Percentiles rank a stretch among this genome's conserved stretches.
These are phyloP conservation scores for Streblospio benedicti DNA, from an alignment of 1,140 invertebrate genomes.

Conservation along the genomic window DNA sequence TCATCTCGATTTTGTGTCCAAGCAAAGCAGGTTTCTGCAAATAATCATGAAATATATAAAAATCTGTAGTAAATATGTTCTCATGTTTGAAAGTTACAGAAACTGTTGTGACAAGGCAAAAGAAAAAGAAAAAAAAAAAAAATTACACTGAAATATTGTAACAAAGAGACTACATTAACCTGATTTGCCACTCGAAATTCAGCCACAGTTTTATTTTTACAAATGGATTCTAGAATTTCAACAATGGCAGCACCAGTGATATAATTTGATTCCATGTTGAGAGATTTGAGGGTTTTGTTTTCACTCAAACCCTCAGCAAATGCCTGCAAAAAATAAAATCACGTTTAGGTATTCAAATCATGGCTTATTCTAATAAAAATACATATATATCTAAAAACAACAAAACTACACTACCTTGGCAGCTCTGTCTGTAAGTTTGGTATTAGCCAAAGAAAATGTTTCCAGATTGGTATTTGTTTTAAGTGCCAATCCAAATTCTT, in stretches of 20 bases:
- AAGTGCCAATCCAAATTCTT: slow-evolving; percentile 77
- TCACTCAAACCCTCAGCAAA: slow-evolving; percentile 75
- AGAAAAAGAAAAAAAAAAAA: not conserved
- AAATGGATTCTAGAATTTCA: slow-evolving; percentile 71
- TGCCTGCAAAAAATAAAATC: slow-evolving; percentile 46
- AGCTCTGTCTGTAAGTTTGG: slow-evolving; percentile 79
- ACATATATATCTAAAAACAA: not conserved
- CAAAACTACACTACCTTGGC: slow-evolving; percentile 52
- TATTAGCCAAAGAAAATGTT: slow-evolving; percentile 84
- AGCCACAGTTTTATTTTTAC: slow-evolving; percentile 75
- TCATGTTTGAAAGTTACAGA: not conserved
- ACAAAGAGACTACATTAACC: slow-evolving; percentile 52
- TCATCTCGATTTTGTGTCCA: slow-evolving; percentile 96
- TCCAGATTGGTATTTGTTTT: slow-evolving; percentile 84
- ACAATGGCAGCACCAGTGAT: slow-evolving; percentile 71
- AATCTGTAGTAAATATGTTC: not conserved
- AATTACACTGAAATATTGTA: not conserved
- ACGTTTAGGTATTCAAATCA: not conserved
- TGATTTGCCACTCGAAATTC: slow-evolving; percentile 93
- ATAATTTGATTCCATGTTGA: slow-evolving; percentile 96
- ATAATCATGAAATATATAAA: slow-evolving; percentile 17
- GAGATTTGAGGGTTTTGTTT: slow-evolving; percentile 75
- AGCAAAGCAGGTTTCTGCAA: slow-evolving; percentile 81
- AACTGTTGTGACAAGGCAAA: not conserved
- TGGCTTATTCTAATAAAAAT: not conserved